A percentile compares a stretch with the other conserved stretches of the same genome.
Conservation (phyloP, 2,888 invertebrate genomes). For the Leptogaster cylindrica region DNA sequence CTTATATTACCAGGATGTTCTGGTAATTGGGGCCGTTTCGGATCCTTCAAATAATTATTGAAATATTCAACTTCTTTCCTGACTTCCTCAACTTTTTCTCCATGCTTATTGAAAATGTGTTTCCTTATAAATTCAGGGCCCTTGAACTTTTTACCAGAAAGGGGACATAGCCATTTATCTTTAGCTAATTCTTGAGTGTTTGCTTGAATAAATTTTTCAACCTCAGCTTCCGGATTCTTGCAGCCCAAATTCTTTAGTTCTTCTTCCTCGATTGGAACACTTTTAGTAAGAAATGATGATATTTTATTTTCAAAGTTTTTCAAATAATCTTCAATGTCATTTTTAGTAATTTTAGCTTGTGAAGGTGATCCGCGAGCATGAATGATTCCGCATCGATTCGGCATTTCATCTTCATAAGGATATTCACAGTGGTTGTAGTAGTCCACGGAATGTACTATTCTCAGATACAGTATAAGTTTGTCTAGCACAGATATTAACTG, state of each 20-base stretch:
- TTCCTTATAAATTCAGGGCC: conserved; percentile 98
- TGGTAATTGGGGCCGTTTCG: conserved; percentile 91
- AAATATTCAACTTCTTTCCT: conserved; percentile 96
- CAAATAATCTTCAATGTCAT: conserved; percentile 70
- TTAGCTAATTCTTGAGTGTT: conserved; percentile 97
- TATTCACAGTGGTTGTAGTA: conserved; percentile 99
- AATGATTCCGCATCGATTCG: conserved; percentile 97
- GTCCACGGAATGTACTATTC: conserved; percentile 97
- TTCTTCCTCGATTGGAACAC: conserved; percentile 74
- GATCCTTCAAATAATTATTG: conserved; percentile 94
- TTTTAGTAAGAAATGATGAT: conserved; percentile 83
- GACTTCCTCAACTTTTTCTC: conserved; percentile 95
- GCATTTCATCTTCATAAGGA: conserved; percentile 99
- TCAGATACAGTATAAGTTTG: conserved; percentile 87
- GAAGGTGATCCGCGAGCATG: conserved; percentile 93
- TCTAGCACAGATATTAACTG: conserved; percentile 74
- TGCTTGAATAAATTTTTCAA: conserved; percentile 93
- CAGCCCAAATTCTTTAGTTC: conserved; percentile 84
- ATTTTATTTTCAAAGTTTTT: conserved; percentile 89
- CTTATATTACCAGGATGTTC: conserved; percentile 72
- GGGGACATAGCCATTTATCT: conserved; percentile 98
- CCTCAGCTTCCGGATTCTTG: conserved; percentile 69
- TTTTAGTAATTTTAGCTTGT: conserved; percentile 71
- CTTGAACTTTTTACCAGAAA: conserved; percentile 99
- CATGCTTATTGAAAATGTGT: conserved; percentile 97